These are phyloP conservation scores for Phrynocephalus forsythii DNA, from an alignment of 2,797 vertebrate genomes.

Conservation along the genomic window DNA sequence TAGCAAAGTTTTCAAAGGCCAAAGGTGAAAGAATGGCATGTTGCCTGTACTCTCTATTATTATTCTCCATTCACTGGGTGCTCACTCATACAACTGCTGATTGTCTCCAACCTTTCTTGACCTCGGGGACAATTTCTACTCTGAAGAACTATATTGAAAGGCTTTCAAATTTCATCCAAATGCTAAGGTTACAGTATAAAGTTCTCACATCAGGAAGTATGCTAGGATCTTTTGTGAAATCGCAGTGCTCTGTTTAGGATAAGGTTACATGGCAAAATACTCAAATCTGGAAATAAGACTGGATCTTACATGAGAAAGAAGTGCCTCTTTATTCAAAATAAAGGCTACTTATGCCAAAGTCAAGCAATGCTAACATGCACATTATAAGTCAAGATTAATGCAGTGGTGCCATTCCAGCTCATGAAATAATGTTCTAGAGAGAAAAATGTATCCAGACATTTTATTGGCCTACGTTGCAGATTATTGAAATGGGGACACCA, in stretches of 20 bases:
- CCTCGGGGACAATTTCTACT: constrained; percentile 19
- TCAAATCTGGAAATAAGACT: not conserved
- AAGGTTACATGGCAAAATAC: not conserved
- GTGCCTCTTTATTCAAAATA: not conserved
- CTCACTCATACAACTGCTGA: constrained; percentile 35
- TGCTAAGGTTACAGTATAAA: not conserved
- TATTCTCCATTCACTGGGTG: constrained; percentile 12
- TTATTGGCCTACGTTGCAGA: not conserved
- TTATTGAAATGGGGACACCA: not conserved
- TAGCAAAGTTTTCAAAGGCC: not conserved
- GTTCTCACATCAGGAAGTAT: not conserved
- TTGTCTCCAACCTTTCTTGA: constrained; percentile 45
- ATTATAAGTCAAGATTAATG: not conserved
- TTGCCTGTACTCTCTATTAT: not conserved
- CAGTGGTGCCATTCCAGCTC: not conserved
- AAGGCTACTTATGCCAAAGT: not conserved
- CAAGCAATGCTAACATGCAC: not conserved
- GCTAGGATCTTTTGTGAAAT: not conserved
- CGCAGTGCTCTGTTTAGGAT: not conserved
- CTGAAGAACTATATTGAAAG: not conserved
- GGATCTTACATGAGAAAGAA: not conserved
- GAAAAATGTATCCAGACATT: not conserved
- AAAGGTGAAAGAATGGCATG: constrained; percentile 6
- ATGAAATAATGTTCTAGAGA: not conserved
- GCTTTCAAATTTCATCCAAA: constrained; percentile 19